Conservation (phyloP, 2,113 vertebrate species). For the Willisornis vidua region DNA sequence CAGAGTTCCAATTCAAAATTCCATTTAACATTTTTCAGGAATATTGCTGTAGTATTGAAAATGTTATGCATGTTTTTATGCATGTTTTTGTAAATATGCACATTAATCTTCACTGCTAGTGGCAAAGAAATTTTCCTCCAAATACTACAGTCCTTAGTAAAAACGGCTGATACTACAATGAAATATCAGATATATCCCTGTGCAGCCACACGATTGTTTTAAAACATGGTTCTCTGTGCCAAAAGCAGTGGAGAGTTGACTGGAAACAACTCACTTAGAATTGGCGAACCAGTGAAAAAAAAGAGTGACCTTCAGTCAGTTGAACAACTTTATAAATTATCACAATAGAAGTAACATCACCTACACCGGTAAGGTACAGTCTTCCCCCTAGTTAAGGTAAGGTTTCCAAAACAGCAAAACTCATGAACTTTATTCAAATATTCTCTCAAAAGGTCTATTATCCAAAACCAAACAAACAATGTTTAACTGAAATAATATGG, state of each 20-base stretch:
- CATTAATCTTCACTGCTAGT: neutral
- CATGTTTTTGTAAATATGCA: conserved; percentile 16
- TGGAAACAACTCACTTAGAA: conserved; percentile 35
- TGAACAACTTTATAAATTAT: conserved; percentile 45
- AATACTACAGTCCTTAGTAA: neutral
- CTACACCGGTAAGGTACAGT: neutral
- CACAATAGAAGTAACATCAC: conserved; percentile 8
- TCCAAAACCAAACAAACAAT: neutral
- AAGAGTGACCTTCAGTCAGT: neutral
- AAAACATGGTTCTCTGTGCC: neutral
- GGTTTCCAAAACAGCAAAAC: neutral
- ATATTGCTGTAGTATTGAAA: neutral
- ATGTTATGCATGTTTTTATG: neutral
- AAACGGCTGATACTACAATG: neutral
- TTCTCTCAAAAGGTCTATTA: neutral
- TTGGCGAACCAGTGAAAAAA: conserved; percentile 17
- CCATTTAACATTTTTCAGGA: neutral
- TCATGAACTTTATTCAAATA: neutral
- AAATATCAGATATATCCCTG: neutral
- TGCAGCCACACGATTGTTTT: conserved; percentile 23
- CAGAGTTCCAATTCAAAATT: neutral
- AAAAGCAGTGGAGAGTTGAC: neutral
- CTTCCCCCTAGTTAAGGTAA: neutral
- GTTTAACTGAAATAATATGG: neutral
- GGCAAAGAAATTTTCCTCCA: neutral